Evolutionary conservation across 1,140 invertebrate genomes (phyloP).

Genomic region (Adoxophyes honmai): DNA sequence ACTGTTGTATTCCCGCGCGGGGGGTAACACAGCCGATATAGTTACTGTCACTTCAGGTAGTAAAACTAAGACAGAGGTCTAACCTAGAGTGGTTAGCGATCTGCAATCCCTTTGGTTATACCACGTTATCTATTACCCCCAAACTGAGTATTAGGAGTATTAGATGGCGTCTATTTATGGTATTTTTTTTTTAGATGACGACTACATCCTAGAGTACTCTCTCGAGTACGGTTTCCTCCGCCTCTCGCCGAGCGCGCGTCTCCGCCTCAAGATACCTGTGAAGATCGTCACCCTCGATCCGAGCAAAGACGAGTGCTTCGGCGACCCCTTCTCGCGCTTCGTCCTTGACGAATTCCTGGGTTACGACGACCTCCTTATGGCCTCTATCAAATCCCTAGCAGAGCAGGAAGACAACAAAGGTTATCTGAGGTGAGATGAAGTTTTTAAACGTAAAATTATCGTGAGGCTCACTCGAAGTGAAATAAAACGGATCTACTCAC

Average conservation of each 20-base stretch:
- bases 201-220: constrained; percentile 98
- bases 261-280: constrained; percentile 93
- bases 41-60: too few relatives aligned
- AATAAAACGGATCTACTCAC: too few relatives aligned
- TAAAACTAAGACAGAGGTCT: too few relatives aligned
- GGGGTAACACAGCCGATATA: too few relatives aligned
- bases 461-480: too few relatives aligned
- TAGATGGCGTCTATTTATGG: background rate
- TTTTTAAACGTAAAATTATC: too few relatives aligned
- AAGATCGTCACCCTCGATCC: constrained; percentile 95
- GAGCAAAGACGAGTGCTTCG: constrained; percentile 92
- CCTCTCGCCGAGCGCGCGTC: constrained; percentile 89
- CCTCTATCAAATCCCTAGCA: constrained; percentile 95
- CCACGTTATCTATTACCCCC: too few relatives aligned
- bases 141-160: too few relatives aligned
- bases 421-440: constrained; percentile 83
- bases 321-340: constrained; percentile 93
- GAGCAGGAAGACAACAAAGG: constrained; percentile 98
- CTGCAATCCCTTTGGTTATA: too few relatives aligned
- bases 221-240: constrained; percentile 97
- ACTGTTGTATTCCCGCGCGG: too few relatives aligned
- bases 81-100: too few relatives aligned
- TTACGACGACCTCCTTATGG: constrained; percentile 98
- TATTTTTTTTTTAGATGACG: constrained; percentile 84
- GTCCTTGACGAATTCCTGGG: constrained; percentile 95